Base-by-base conservation (phyloP, 2,888 invertebrate species). In the Diaphora mendica region DNA sequence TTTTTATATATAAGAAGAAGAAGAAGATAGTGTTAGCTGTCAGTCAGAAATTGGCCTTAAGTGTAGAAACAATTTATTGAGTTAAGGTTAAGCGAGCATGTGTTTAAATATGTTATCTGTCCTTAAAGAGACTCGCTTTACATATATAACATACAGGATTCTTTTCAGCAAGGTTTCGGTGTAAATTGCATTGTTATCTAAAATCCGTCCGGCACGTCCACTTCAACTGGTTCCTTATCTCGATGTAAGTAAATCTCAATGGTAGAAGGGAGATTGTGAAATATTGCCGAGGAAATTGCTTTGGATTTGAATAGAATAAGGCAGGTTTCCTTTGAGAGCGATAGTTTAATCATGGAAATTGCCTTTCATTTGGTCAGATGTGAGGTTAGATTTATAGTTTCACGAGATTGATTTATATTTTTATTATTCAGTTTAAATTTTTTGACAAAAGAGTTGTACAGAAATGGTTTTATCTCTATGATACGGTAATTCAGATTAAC, bases 151-250 rank as follows among this genome's bases (percentile, higher is more conserved):
- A 62, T 76, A 64, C 73, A 64, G 67, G 48, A 83, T 83, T 85
- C 85, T 83, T 82, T 85, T 83, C 75, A 75, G 71, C 74, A 73
- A 70, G 39, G 71, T 70, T 69, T 71, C 82, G 79, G 87, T 89
- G 90, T 91, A 93, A 93, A 94, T 93, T 92, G 91, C 91, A 91
- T 92, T 92, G 91, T 91, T 93, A 93, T 93, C 92, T 88, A 80
- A 79, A 82, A 87, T 70, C 70, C 72, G 69, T 74, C 64, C 72
- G 77, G 76, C 70, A 68, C 79, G 86, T 85, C 85, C 85, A 85
- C 85, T 88, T 83, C 82, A 77, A 86, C 86, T 87, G 90, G 90
- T 55, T 67, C 87, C 87, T 89, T 94, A 93, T 93, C 92, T 87
- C 83, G 87, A 89, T 89, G 86, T 86, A 82, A 88, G 88, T 85